phyloP scores from a whole-genome alignment of 1,140 invertebrate genomes.

The Euura lappo region DNA sequence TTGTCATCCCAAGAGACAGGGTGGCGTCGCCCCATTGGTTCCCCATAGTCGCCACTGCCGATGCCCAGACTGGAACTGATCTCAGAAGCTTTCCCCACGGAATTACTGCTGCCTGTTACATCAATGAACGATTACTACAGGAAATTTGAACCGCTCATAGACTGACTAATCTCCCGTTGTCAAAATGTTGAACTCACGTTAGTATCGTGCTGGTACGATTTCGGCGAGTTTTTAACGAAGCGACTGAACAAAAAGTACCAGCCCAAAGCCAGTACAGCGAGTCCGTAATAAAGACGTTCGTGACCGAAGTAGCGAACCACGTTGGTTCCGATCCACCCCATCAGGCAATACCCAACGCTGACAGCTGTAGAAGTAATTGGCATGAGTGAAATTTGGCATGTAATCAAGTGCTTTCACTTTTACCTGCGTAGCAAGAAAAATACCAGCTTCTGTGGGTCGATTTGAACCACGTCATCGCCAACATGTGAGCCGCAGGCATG shows the following conservation, averaged over 20 bases:
- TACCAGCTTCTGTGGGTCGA: constrained; percentile 64
- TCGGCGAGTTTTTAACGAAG: constrained; percentile 68
- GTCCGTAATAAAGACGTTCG: constrained; percentile 67
- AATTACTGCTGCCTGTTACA: constrained; percentile 53
- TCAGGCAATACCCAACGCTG: constrained; percentile 64
- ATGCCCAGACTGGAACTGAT: constrained; percentile 67
- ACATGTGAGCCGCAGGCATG: constrained; percentile 67
- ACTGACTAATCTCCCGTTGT: no score
- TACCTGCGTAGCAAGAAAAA: constrained; percentile 66
- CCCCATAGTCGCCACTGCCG: constrained; percentile 65
- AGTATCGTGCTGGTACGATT: constrained; percentile 57
- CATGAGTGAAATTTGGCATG: not conserved
- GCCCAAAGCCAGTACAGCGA: constrained; percentile 62
- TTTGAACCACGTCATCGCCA: constrained; percentile 68
- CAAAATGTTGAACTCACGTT: constrained; percentile 42
- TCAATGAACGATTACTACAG: not conserved
- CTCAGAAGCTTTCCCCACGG: constrained; percentile 64
- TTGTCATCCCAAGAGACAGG: constrained; percentile 64
- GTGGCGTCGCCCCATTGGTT: constrained; percentile 69
- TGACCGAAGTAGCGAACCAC: constrained; percentile 61
- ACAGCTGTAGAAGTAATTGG: constrained; percentile 53
- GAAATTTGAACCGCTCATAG: not conserved
- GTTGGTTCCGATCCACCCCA: constrained; percentile 62
- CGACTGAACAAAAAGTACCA: constrained; percentile 75
- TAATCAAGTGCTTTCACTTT: constrained; percentile 16